Conservation (phyloP, 2,888 invertebrate species). For the Hypena proboscidalis region DNA sequence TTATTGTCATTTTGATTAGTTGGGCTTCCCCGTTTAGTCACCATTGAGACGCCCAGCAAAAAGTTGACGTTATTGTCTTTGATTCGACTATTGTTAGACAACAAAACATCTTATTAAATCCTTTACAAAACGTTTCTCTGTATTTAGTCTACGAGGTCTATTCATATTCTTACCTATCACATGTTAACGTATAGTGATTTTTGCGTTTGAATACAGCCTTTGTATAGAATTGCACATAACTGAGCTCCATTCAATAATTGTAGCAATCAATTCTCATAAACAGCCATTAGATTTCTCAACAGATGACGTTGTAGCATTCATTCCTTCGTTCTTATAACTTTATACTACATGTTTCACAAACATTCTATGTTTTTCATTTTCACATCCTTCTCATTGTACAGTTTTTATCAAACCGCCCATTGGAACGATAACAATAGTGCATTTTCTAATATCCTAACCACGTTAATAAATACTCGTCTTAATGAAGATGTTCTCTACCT, state of each 20-base stretch:
- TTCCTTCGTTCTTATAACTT: constrained; percentile 14
- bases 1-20: constrained; percentile 49
- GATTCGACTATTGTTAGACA: constrained; percentile 19
- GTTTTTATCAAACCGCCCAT: constrained; percentile 44
- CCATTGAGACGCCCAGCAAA: constrained; percentile 22
- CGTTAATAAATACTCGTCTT: constrained; percentile 29
- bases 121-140: not conserved
- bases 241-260: constrained; percentile 16
- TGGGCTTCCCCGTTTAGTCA: constrained; percentile 50
- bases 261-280: constrained; percentile 34
- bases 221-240: constrained; percentile 15
- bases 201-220: constrained; percentile 22
- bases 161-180: not conserved
- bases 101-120: not conserved
- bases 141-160: constrained; percentile 2
- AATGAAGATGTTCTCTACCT: constrained; percentile 12
- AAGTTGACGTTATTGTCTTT: constrained; percentile 29
- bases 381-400: constrained; percentile 58
- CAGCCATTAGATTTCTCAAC: constrained; percentile 30
- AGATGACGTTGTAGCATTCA: constrained; percentile 22
- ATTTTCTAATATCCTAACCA: constrained; percentile 42
- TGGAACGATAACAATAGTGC: constrained; percentile 47
- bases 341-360: constrained; percentile 49
- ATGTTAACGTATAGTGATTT: constrained; percentile 21
- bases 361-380: constrained; percentile 51